Evolutionary conservation across 1,140 invertebrate species (phyloP), one percentile per base, ranked within the genome.

Genomic region (Homalodisca vitripennis): DNA sequence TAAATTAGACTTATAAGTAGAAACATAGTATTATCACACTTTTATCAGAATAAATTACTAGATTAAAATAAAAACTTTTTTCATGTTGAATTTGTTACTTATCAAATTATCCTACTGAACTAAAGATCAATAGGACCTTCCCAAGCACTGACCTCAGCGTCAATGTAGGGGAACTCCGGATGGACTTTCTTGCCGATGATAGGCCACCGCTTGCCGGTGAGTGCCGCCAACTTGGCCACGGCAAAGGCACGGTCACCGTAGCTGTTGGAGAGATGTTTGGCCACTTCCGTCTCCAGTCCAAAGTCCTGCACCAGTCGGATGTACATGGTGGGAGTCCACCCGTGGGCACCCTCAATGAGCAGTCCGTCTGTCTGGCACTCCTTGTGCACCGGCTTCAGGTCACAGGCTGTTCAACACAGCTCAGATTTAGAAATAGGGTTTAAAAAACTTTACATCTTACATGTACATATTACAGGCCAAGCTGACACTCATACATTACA

Each of bases 241-340:
- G 95, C 92, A 79, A 98, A 98, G 1, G 98, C 97, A 72, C 96
- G 86, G 82, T 99, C 98, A 14, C 98, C 98, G 79, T 99, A 99
- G 12, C 96, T 98, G 73, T 92, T 91, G 0, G 97, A 89, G 73
- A 99, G 84, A 82, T 99, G 97, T 82, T 98, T 92, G 0, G 98
- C 97, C 17, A 97, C 94, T 83, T 98, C 90, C 78, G 90, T 91
- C 77, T 94, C 92, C 26, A 41, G 34, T 3, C 92, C 93, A 76
- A 94, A 92, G 80, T 93, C 90, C 80, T 94, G 98, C 62, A 99
- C 98, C 26, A 99, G 83, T 77, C 95, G 84, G 75, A 99, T 99
- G 77, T 98, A 99, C 89, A 98, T 92, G 1, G 96, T 98, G 3
- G 97, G 97, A 29, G 93, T 94, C 94, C 95, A 99, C 22, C 91